Evolutionary conservation across 2,888 invertebrate species (phyloP), one percentile per base, ranked within the genome.

Genomic region (Drosophila borealis): DNA sequence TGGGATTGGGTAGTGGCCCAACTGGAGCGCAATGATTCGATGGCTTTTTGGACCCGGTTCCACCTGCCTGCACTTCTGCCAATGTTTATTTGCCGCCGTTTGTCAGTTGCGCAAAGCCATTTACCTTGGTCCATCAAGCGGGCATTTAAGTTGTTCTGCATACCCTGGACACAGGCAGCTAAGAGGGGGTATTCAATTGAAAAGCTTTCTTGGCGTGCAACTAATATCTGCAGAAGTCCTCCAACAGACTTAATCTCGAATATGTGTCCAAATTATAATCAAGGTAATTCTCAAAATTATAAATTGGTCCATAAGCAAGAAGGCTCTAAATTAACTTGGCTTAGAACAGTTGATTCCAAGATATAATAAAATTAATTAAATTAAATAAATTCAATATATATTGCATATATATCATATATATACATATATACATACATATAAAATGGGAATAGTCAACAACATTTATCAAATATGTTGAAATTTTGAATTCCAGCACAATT

Each of bases 101-200:
- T 65, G 62, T 64, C 56, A 49, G 60, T 50, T 67, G 51, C 42
- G 55, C 50, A 21, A 50, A 56, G 49, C 44, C 64, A 68, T 64
- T 85, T 81, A 70, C 45, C 55, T 59, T 61, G 60, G 50, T 64
- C 67, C 74, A 76, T 74, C 74, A 75, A 74, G 54, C 68, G 53
- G 63, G 71, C 81, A 74, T 83, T 87, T 62, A 67, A 51, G 48
- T 68, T 61, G 49, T 29, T 37, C 17, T 3, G 9, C 9, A 69
- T 72, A 72, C 76, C 71, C 64, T 70, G 71, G 2, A 51, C 10
- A 1, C 19, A 10, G 2, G 2, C 1, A 10, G 0, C 3, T 1
- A 0, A 3, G 9, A 4, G 29, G 34, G 33, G 21, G 25, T 25
- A 25, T 25, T 25, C 25, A 25, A 25, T 25, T 25, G 1, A 25